phyloP scores from a whole-genome alignment of 2,797 vertebrate species.

The Siniperca undulata region DNA sequence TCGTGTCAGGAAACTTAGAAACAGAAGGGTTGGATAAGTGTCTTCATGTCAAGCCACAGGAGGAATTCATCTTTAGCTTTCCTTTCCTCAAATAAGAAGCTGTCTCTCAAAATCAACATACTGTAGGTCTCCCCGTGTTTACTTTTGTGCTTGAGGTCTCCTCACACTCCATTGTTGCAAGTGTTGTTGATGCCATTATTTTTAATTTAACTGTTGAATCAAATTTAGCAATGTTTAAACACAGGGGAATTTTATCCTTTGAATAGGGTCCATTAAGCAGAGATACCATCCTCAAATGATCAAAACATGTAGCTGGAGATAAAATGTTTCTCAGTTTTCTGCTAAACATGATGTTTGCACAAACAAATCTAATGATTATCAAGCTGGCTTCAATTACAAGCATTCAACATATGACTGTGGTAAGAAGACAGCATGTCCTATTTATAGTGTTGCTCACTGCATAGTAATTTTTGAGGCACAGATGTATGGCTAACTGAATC shows the following conservation, averaged over 20 bases:
- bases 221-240: conserved; percentile 1
- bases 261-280: background rate
- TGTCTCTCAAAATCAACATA: background rate
- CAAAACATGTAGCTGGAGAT: background rate
- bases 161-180: background rate
- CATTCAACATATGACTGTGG: background rate
- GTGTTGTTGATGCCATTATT: background rate
- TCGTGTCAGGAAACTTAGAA: background rate
- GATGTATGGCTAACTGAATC: background rate
- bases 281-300: background rate
- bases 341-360: background rate
- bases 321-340: background rate
- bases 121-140: background rate
- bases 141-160: background rate
- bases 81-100: background rate
- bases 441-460: background rate
- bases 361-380: background rate
- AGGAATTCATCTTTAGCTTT: background rate
- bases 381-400: background rate
- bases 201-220: background rate
- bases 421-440: background rate
- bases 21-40: background rate
- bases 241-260: background rate
- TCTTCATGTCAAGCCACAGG: background rate
- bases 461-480: background rate